Conservation (phyloP, 1,140 invertebrate species). For the Halesus radiatus region DNA sequence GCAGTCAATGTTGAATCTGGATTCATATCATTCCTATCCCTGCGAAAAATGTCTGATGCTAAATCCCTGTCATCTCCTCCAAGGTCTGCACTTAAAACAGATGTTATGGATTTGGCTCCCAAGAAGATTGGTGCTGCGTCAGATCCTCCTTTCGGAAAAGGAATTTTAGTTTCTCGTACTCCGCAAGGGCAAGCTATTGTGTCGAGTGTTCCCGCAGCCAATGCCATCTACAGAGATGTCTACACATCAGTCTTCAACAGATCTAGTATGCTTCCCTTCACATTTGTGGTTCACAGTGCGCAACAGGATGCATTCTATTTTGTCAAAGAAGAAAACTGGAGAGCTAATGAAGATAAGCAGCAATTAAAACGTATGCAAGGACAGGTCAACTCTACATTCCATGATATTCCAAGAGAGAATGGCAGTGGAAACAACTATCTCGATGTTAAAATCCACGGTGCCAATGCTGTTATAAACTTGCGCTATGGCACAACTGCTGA, state of each 20-base stretch:
- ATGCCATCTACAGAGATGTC: conserved; percentile 91
- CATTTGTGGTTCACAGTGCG: conserved; percentile 89
- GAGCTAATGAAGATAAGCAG: conserved; percentile 88
- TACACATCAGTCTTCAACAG: conserved; percentile 95
- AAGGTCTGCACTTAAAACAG: conserved; percentile 81
- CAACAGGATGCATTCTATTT: conserved; percentile 96
- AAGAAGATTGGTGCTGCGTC: conserved; percentile 81
- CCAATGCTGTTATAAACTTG: conserved; percentile 85
- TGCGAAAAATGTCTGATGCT: conserved; percentile 81
- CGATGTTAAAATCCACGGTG: conserved; percentile 89
- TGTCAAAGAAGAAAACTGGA: conserved; percentile 91
- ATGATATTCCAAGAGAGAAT: conserved; percentile 82
- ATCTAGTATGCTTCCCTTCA: conserved; percentile 89
- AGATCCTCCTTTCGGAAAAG: conserved; percentile 91
- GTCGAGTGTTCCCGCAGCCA: conserved; percentile 87
- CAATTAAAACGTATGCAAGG: conserved; percentile 90
- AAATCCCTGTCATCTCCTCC: conserved; percentile 80
- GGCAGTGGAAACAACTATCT: conserved; percentile 78
- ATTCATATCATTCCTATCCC: conserved; percentile 82
- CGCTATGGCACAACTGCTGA: conserved; percentile 91
- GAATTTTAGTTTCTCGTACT: conserved; percentile 88
- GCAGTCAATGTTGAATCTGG: conserved; percentile 82
- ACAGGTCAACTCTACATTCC: conserved; percentile 94
- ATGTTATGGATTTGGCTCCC: conserved; percentile 79
- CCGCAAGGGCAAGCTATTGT: conserved; percentile 85